Percentiles rank a stretch among this genome's conserved stretches.
Conservation (phyloP, 2,797 vertebrate species). For the Malacoctenus gilli region DNA sequence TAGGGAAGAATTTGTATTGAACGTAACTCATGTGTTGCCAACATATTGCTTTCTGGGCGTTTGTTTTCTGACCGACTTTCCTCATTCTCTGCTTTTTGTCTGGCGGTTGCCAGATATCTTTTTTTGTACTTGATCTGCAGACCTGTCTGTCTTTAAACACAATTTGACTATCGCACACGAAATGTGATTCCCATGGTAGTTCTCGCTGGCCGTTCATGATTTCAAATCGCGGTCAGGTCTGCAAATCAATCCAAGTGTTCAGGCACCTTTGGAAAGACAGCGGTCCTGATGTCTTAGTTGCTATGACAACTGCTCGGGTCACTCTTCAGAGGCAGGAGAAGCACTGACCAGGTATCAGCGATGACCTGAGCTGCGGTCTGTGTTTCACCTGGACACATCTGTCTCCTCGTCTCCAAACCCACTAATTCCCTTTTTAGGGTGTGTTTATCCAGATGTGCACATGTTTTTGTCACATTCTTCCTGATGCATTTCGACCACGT, state of each 20-base stretch:
- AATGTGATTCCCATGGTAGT: not conserved
- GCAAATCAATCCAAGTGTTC: not conserved
- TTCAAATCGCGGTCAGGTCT: not conserved
- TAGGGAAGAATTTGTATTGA: too few relatives aligned
- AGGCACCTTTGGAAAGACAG: not conserved
- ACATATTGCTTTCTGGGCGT: not conserved
- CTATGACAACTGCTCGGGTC: conserved; percentile 19
- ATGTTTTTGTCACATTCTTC: too few relatives aligned
- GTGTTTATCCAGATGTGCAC: too few relatives aligned
- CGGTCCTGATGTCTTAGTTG: conserved; percentile 1
- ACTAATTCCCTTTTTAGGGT: too few relatives aligned
- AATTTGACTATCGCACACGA: too few relatives aligned
- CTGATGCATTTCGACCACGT: not conserved
- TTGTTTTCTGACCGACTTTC: not conserved
- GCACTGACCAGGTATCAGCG: conserved; percentile 2
- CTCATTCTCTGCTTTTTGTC: not conserved
- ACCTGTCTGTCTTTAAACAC: too few relatives aligned
- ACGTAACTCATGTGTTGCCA: too few relatives aligned
- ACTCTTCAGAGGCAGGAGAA: conserved; percentile 13
- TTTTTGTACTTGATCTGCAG: too few relatives aligned
- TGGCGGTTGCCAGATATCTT: too few relatives aligned
- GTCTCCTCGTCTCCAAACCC: too few relatives aligned
- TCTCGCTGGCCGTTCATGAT: too few relatives aligned
- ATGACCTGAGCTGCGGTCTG: not conserved
- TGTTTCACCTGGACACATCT: not conserved